Conservation (phyloP, 2,888 invertebrate genomes). For the Exephanes ischioxanthus region DNA sequence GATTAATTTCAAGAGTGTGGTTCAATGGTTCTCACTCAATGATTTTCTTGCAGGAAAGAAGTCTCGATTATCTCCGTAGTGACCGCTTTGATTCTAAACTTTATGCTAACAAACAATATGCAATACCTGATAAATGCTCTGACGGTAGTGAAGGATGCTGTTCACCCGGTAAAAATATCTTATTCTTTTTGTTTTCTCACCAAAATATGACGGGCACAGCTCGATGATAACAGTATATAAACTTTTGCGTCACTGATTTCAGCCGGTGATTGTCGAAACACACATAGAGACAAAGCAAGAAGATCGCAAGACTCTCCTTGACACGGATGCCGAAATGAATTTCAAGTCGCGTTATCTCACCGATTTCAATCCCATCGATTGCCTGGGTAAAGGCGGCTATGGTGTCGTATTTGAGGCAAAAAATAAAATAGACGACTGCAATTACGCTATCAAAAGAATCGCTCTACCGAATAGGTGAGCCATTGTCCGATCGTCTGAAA, state of each 20-base stretch:
- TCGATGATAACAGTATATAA: neutral
- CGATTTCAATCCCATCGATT: conserved; percentile 93
- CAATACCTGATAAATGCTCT: conserved; percentile 82
- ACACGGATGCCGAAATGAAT: conserved; percentile 75
- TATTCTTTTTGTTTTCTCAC: conserved; percentile 44
- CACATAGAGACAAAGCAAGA: conserved; percentile 77
- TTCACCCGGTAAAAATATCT: conserved; percentile 72
- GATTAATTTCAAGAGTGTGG: neutral
- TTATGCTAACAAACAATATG: conserved; percentile 86
- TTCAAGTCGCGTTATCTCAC: conserved; percentile 89
- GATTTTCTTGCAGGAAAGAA: conserved; percentile 88
- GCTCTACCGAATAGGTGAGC: conserved; percentile 91
- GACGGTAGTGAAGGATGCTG: conserved; percentile 76
- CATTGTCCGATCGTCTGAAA: neutral
- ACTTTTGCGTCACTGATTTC: conserved; percentile 50
- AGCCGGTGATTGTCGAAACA: conserved; percentile 81
- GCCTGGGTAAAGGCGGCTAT: conserved; percentile 96
- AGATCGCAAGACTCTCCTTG: conserved; percentile 77
- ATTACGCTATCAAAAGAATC: conserved; percentile 98
- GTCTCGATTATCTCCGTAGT: conserved; percentile 91
- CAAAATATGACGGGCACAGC: neutral
- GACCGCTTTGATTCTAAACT: conserved; percentile 90
- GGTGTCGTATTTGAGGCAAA: conserved; percentile 98
- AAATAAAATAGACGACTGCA: conserved; percentile 97
- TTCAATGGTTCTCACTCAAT: neutral